Evolutionary conservation across 1,140 invertebrate species (phyloP), one percentile per base, ranked within the genome.

Genomic region (Heliconius hewitsoni): DNA sequence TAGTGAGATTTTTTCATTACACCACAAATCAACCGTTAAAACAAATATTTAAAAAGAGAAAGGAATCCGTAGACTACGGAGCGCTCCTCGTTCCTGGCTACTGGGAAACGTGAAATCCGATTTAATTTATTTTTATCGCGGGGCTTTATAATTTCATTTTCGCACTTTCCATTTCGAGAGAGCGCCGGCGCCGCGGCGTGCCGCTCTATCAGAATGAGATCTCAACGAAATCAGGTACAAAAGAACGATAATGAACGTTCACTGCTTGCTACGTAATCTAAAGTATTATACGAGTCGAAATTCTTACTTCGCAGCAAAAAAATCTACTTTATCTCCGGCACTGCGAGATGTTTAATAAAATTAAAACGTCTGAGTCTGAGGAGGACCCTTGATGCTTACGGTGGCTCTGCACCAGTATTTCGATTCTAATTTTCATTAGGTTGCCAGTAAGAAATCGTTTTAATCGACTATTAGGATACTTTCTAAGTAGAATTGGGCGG

Each of bases 61-160:
- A 93, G 87, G 89, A 92, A 92, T 92, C 90, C 85, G 88, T 88
- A 86, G 92, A 90, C 89, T 90, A 90, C 91, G 90, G 91, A 93
- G 91, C 88, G 85, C 85, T 90, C 87, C 85, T 92, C 91, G 89
- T 90, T 88, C 89, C 90, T 91, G 90, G 87, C 89, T 93, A 91
- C 91, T 92, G 90, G 91, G 89, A 90, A 93, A 94, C 88, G 89
- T 90, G 91, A 93, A 93, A 93, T 94, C 93, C 90, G 91, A 94
- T 95, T 95, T 95, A 95, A 95, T 95, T 95, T 95, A 94, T 95
- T 95, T 95, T 95, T 95, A 95, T 94, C 92, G 92, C 87, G 85
- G 91, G 89, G 87, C 91, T 93, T 93, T 94, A 94, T 95, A 95
- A 95, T 95, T 95, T 95, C 92, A 94, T 95, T 95, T 95, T 95